Base-by-base conservation (phyloP, 2,888 invertebrate species). In the Anarsia innoxiella region DNA sequence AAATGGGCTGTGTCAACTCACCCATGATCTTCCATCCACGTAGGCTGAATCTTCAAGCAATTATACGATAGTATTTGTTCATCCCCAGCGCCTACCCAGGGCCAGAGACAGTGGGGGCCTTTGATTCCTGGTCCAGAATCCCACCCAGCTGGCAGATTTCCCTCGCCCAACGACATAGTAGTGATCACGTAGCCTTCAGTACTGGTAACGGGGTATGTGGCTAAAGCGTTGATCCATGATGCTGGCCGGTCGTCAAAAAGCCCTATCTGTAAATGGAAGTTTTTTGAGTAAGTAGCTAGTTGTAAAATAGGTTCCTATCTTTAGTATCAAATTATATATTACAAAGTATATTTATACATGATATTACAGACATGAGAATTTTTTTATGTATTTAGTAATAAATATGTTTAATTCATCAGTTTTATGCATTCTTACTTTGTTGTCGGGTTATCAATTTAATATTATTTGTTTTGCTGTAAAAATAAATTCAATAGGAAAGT, bases 11-110 rank as follows among this genome's bases (percentile, higher is more conserved):
- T n/a, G n/a, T n/a, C n/a, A 3, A 60, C 79, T 69, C 45, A 84
- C 84, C 64, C 69, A 44, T 70, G 61, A 44, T 93, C 91, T 54
- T 88, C 87, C 93, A 95, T 93, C 95, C 95, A 95, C 13, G 91
- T 92, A 0, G 95, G 94, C 61, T 92, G 90, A 44, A 93, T 92
- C 61, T 90, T 90, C 13, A 95, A 72, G 59, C 95, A 95, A 51
- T 91, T 89, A 35, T 86, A 86, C 28, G 90, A 85, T 16, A 89
- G 69, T 42, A 91, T 87, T 12, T 80, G 82, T n/a, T 66, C 69
- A 47, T 88, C 86, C 32, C 86, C 88, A 29, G 91, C 89, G 9
- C 89, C 90, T 10, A 90, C 88, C 88, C 91, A 92, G 36, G 89
- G 91, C 54, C 91, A 89, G 16, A 92, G 76, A 54, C 93, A 93